These are phyloP conservation scores for Tetragnatha versicolor DNA, from an alignment of 1,140 invertebrate species.

Conservation along the genomic window DNA sequence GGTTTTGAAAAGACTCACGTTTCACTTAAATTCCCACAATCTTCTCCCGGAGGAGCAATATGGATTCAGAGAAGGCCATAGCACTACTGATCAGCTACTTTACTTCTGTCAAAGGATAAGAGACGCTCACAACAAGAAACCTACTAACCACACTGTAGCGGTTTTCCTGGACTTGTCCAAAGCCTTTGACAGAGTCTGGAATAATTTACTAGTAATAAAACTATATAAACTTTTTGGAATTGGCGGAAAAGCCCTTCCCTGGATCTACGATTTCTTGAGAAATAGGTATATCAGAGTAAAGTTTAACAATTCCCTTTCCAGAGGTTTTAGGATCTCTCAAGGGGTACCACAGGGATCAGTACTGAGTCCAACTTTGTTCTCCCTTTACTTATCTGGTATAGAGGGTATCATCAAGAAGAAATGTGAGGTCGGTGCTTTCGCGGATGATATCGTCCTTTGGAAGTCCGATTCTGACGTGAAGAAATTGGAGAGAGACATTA, in stretches of 20 bases:
- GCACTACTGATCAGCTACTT: no score
- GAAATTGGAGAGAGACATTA: not conserved
- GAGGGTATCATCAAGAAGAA: not conserved
- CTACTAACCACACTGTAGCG: no score
- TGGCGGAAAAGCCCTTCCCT: not conserved
- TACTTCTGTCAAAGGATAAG: no score
- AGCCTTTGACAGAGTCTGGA: no score
- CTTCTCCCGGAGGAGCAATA: no score
- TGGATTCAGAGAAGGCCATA: not conserved
- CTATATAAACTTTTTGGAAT: not conserved
- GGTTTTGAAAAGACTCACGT: no score
- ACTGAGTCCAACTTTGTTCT: no score
- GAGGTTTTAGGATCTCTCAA: not conserved
- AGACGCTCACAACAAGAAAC: no score
- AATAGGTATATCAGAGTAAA: not conserved
- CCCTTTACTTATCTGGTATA: slow-evolving; percentile 13
- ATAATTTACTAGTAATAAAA: not conserved
- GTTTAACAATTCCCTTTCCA: not conserved
- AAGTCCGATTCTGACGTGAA: not conserved
- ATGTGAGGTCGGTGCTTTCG: not conserved
- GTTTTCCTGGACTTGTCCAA: no score
- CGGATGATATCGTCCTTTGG: slow-evolving; percentile 1
- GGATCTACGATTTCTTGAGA: not conserved
- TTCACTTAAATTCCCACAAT: no score
- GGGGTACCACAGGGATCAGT: no score